These are phyloP conservation scores for Serrognathus titanus DNA, from an alignment of 2,888 invertebrate species.

Conservation along the genomic window DNA sequence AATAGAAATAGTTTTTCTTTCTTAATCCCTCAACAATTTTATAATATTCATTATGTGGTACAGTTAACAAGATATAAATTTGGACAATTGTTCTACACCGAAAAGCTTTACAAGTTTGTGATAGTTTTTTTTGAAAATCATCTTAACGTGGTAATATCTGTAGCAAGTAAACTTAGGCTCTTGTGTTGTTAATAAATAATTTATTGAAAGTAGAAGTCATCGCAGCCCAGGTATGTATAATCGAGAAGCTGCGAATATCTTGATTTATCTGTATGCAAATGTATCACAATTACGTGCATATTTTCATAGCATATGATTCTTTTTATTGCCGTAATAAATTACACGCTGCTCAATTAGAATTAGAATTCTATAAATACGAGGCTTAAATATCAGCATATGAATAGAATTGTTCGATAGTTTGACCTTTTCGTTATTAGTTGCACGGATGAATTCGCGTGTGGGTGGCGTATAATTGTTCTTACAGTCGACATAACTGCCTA, in stretches of 20 bases:
- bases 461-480: conserved; percentile 20
- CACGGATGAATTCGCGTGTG: conserved; percentile 19
- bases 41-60: no score
- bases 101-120: no score
- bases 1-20: no score
- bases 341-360: conserved; percentile 8
- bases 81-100: no score
- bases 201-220: no score
- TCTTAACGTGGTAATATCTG: no score
- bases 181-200: no score
- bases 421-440: conserved; percentile 17
- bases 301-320: conserved; percentile 5
- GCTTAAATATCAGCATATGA: conserved; percentile 12
- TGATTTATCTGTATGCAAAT: conserved; percentile 8
- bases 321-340: conserved; percentile 12
- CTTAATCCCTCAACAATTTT: no score
- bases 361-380: conserved; percentile 13
- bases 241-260: background rate
- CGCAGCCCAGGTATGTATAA: no score
- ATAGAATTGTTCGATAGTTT: conserved; percentile 15
- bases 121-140: no score
- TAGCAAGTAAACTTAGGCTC: no score
- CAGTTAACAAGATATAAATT: no score
- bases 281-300: conserved; percentile 3
- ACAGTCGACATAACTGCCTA: conserved; percentile 16